Evolutionary conservation across 2,113 vertebrate genomes (phyloP), one percentile per base, ranked within the genome.

Genomic region (Callipepla squamata): DNA sequence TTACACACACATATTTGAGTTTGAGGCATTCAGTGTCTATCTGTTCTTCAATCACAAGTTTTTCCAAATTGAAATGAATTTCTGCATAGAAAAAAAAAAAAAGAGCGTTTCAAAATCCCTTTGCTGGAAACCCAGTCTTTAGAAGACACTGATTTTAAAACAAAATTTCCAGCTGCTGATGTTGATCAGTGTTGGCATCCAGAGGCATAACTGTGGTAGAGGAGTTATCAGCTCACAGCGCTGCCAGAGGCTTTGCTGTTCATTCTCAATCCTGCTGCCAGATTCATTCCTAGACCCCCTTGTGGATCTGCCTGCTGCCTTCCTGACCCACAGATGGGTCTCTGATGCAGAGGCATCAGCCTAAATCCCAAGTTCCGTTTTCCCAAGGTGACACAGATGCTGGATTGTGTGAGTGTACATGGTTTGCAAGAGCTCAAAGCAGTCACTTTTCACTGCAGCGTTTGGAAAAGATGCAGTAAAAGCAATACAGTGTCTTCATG

Each of bases 381-480:
- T 77, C 36, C 25, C 36, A 26, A 63, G 26, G 14, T 25, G 9
- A 5, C 20, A 20, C 19, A 34, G 62, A 55, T 59, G 63, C 2
- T 2, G 55, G 45, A 59, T 5, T 3, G 0, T 44, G 30, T 63
- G 42, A 82, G 62, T 7, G 30, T 53, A 25, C 0, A 1, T 5
- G 2, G 40, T 70, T 45, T 51, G 42, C 80, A 80, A 61, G 38
- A 90, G 32, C 57, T 77, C 34, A 62, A 73, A 80, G 45, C 17
- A 44, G 3, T 40, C 57, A 3, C 36, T 67, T 38, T 62, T 58
- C 38, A 16, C 25, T 25, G 26, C 23, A 55, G 57, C 65, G 55
- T 30, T 48, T 68, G 13, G 66, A 79, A 84, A 28, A 79, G 78
- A 61, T 53, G 89, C 74, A 92, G 21, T n/a, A 48, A 93, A 90